Evolutionary conservation across 2,888 invertebrate species (phyloP), one percentile per base, ranked within the genome.

Genomic region (Spialia ferax): DNA sequence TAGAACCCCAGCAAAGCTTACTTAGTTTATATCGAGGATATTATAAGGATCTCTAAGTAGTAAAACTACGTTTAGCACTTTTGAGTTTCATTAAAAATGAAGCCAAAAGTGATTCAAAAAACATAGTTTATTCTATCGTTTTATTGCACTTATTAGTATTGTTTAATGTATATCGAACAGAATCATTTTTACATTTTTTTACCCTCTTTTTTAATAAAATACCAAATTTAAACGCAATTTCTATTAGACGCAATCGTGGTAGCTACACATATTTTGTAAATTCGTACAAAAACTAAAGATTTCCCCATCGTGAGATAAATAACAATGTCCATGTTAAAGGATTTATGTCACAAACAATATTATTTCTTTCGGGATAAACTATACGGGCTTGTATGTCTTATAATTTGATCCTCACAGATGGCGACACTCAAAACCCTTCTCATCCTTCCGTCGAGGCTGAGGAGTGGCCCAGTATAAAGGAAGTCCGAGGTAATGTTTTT

Each of bases 381-480:
- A 20, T 20, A 48, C 10, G 10, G 48, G 10, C 48, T 45, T 52
- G n/a, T 23, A 23, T 52, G 23, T 52, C n/a, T 52, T 23, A 18
- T 52, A 18, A 52, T 52, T 29, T 29, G 52, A 5, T 73, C 75
- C 72, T 70, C 69, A 68, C 74, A 92, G 93, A 93, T 80, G 80
- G 79, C 38, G 93, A 93, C 22, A 85, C 78, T 72, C 91, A 89
- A 72, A 81, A 81, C 29, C 68, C 79, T 26, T 85, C 79, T 5
- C 84, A 82, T 18, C 71, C 79, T n/a, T 73, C 81, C 18, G 84
- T 86, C 52, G 91, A 91, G 80, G 76, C 86, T 5, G 91, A 92
- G 69, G 93, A 93, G 75, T 93, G 93, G 93, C 89, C 92, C 57
- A 89, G 89, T 73, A 87, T 89, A 83, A 90, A 92, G 77, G 92